phyloP scores from a whole-genome alignment of 2,888 invertebrate species.

The Frankliniella intonsa region DNA sequence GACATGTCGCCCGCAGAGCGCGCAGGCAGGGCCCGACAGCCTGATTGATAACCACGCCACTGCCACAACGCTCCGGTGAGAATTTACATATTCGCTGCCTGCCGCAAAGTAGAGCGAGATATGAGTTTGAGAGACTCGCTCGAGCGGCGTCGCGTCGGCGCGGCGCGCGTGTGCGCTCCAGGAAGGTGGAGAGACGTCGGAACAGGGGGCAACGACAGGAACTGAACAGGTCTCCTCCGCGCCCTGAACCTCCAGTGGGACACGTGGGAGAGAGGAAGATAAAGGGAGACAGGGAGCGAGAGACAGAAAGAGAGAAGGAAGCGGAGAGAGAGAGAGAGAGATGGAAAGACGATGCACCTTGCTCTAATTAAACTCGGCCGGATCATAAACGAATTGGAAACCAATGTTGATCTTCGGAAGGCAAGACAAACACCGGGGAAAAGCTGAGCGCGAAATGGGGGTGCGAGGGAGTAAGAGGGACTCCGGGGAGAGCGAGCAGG shows the following conservation, averaged over 20 bases:
- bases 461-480: not conserved
- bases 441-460: not conserved
- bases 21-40: not conserved
- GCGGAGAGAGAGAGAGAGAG: not conserved
- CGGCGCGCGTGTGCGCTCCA: not conserved
- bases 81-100: not conserved
- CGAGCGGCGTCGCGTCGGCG: not conserved
- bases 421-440: constrained; percentile 6
- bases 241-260: no score
- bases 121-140: not conserved
- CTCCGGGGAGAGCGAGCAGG: not conserved
- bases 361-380: constrained; percentile 6
- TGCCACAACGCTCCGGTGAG: not conserved
- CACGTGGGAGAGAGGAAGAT: not conserved
- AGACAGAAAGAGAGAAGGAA: not conserved
- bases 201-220: no score
- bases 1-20: not conserved
- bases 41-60: constrained; percentile 2
- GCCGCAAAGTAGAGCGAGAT: no score
- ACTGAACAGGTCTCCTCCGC: no score
- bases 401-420: constrained; percentile 8
- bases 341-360: not conserved
- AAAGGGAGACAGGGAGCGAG: not conserved
- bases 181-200: no score
- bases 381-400: constrained; percentile 24